A percentile compares a stretch with the other conserved stretches of the same genome.
phyloP scores from a whole-genome alignment of 1,140 invertebrate species.

The Cotesia glomerata region DNA sequence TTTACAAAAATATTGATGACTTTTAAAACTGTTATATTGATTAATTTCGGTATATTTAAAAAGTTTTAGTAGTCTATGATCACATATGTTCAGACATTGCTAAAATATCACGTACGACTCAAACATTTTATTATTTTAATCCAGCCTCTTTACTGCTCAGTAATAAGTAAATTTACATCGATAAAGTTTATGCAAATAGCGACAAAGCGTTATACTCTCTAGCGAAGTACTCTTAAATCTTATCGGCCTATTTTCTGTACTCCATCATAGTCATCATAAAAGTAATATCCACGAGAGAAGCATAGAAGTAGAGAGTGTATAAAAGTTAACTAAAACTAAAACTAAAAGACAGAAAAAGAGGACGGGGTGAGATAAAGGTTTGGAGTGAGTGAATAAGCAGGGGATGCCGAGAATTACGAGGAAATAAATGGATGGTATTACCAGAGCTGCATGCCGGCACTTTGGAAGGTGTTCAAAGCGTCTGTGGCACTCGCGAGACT shows the following conservation, averaged over 20 bases:
- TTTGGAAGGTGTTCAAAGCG: slow-evolving; percentile 38
- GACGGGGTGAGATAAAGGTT: background rate
- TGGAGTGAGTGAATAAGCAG: slow-evolving; percentile 4
- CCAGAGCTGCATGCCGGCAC: slow-evolving; percentile 33
- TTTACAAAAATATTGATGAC: too few relatives aligned
- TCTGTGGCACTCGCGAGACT: slow-evolving; percentile 12
- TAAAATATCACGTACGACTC: too few relatives aligned
- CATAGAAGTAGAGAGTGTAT: background rate
- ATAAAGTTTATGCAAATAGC: background rate
- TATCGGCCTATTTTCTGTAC: slow-evolving; percentile 23
- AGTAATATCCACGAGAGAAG: slow-evolving; percentile 6
- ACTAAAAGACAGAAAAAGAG: background rate
- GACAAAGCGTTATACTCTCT: background rate
- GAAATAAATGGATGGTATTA: slow-evolving; percentile 38
- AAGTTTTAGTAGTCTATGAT: too few relatives aligned
- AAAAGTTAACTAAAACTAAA: slow-evolving; percentile 1
- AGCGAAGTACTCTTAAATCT: slow-evolving; percentile 10
- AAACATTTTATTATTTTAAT: too few relatives aligned
- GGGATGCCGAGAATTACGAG: slow-evolving; percentile 35
- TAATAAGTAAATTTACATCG: background rate
- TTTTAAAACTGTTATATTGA: too few relatives aligned
- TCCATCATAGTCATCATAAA: slow-evolving; percentile 1
- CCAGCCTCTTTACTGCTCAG: background rate
- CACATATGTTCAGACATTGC: too few relatives aligned
- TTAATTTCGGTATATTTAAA: too few relatives aligned